phyloP scores from a whole-genome alignment of 1,140 invertebrate species.

The Sinonovacula constricta region DNA sequence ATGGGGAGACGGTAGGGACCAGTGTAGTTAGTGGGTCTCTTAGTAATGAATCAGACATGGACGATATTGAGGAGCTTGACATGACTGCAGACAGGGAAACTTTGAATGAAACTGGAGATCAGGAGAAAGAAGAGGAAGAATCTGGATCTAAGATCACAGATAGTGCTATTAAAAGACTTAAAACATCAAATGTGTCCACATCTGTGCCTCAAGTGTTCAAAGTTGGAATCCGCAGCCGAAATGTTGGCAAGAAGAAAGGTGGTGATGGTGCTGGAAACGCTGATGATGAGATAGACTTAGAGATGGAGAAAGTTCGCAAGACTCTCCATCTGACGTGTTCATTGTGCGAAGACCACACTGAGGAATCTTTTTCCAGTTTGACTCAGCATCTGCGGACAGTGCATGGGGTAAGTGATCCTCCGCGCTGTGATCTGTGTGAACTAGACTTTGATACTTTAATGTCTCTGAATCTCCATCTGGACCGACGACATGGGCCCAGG shows the following conservation, averaged over 20 bases:
- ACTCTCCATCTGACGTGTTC: slow-evolving; percentile 33
- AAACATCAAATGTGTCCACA: slow-evolving; percentile 41
- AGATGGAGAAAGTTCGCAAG: not conserved
- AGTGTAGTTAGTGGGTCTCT: no score
- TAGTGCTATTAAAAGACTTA: slow-evolving; percentile 20
- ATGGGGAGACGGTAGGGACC: no score
- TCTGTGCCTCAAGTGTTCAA: slow-evolving; percentile 34
- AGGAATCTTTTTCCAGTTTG: slow-evolving; percentile 13
- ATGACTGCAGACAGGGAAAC: slow-evolving; percentile 30
- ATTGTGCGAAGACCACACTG: slow-evolving; percentile 24
- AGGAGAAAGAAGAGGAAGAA: not conserved
- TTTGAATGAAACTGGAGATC: not conserved
- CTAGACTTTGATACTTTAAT: slow-evolving; percentile 36
- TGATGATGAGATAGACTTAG: slow-evolving; percentile 7
- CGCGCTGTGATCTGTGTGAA: slow-evolving; percentile 59
- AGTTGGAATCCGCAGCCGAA: slow-evolving; percentile 26
- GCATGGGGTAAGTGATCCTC: slow-evolving; percentile 24
- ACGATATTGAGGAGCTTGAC: slow-evolving; percentile 19
- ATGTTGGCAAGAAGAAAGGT: slow-evolving; percentile 15
- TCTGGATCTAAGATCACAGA: slow-evolving; percentile 11
- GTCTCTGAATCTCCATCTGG: slow-evolving; percentile 43
- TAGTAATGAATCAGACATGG: not conserved
- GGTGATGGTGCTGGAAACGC: not conserved
- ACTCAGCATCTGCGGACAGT: slow-evolving; percentile 29
- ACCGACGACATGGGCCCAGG: slow-evolving; percentile 55